Evolutionary conservation across 2,888 invertebrate genomes (phyloP).

Genomic region (Diplazon laetatorius): DNA sequence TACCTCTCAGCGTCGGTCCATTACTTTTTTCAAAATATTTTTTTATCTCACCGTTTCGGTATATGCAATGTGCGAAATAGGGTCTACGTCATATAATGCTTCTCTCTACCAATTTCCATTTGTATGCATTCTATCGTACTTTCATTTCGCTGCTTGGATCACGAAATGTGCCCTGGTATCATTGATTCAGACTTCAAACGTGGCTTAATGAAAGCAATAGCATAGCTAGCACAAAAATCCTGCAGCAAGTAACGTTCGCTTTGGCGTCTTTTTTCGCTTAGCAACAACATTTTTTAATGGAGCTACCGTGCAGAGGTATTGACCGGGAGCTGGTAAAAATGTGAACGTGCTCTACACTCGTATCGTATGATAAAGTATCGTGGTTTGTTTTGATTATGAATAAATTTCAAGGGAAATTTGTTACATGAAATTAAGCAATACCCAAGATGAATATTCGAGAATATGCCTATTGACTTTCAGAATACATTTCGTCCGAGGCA

Average conservation of each 20-base stretch:
- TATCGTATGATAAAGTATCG: too few relatives aligned
- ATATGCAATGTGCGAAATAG: slow-evolving; percentile 18
- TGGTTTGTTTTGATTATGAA: too few relatives aligned
- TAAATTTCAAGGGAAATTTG: not conserved
- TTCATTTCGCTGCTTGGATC: slow-evolving; percentile 23
- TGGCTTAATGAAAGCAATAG: slow-evolving; percentile 1
- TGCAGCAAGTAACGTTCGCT: slow-evolving; percentile 4
- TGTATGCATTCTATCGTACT: not conserved
- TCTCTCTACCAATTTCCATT: not conserved
- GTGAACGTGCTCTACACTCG: not conserved
- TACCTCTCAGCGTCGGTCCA: slow-evolving; percentile 57
- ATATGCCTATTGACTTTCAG: not conserved
- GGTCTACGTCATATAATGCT: slow-evolving; percentile 27
- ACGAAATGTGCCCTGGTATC: not conserved
- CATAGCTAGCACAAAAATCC: slow-evolving; percentile 9
- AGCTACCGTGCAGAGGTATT: not conserved
- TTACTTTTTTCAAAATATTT: slow-evolving; percentile 56
- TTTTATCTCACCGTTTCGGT: slow-evolving; percentile 15
- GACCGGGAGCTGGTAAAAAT: not conserved
- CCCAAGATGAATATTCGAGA: not conserved
- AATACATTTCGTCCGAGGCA: slow-evolving; percentile 5
- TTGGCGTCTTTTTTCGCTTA: not conserved
- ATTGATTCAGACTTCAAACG: slow-evolving; percentile 13
- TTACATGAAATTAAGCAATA: not conserved
- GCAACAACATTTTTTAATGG: not conserved